Base-by-base conservation (phyloP, 1,140 invertebrate species). In the Pseudomyrmex cubaensis region DNA sequence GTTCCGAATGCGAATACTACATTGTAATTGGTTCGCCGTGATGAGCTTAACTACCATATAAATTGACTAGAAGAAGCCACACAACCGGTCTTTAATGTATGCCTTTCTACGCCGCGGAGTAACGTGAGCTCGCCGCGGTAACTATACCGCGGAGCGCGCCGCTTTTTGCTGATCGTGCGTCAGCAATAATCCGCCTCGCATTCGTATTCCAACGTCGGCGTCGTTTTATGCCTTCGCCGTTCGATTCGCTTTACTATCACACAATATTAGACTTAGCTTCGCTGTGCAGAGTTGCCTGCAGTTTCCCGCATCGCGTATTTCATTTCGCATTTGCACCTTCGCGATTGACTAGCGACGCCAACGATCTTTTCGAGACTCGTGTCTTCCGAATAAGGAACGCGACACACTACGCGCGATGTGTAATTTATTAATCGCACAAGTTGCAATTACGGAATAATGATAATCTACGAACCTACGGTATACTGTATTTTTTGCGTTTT, bases 1-100 rank as follows among this genome's bases (percentile, higher is more conserved):
- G 67, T 70, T 70, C 66, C 46, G 76, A 78, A 70, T 78, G 76
- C 76, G 76, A 80, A 59, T 80, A 70, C 64, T 80, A 80, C 66
- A 80, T 80, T 80, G 66, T 80, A 80, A 80, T 80, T 80, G 76
- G 66, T 59, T 80, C 54, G 15, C 54, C 66, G 46, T 80, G 76
- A 80, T 80, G 76, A 80, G 66, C 76, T 80, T 59, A 70, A 80
- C 76, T 44, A 13, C 66, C 66, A 80, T 70, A 78, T 80, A 80
- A 80, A 80, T 80, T 80, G 54, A 70, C 76, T 70, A 72, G 76
- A 80, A 80, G 64, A 70, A 54, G 44, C 17, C 54, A 50, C 64
- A 59, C 20, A 20, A 80, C 76, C 76, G 66, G 76, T 80, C 66
- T 80, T 70, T 80, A 80, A 80, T 80, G 56, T 70, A 80, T 70